Evolutionary conservation across 2,113 vertebrate species (phyloP), one percentile per base, ranked within the genome.

Genomic region (Cyprichromis sp.): DNA sequence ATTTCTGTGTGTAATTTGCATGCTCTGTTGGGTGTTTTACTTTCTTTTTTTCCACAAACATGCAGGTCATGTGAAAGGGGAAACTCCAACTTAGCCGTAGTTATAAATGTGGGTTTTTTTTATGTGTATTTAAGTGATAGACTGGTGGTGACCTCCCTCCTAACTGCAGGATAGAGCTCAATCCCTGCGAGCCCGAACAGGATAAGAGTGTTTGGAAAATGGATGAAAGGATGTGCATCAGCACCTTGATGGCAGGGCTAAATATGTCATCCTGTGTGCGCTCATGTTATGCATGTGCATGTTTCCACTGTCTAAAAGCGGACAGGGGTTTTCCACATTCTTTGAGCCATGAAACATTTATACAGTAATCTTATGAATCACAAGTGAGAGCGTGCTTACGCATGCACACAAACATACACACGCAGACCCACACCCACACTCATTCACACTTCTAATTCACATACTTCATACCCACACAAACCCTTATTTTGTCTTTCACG

Each of bases 361-460:
- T 93, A 84, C 91, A 88, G 86, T 90, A 91, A 90, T 86, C 86
- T 88, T 92, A 94, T 96, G 95, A 96, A 93, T 96, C 96, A 96
- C 88, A 90, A 94, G 91, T 88, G 87, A 94, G 90, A 93, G 68
- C 11, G n/a, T 55, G 54, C 63, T 85, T 80, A 73, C 59, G 78
- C 57, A 61, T 14, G 5, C 80, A 84, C 73, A 73, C 80, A 88
- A 29, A 91, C 76, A 81, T 26, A 86, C 80, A 90, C 54, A 80
- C 76, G 47, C 83, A 81, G 55, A 86, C 76, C 83, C 54, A 38
- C 91, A 87, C 89, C 87, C 90, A 92, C 92, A 78, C 85, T 66
- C 81, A 73, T 38, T 90, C 90, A 90, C 91, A 93, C 61, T 71
- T 88, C 45, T 47, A 80, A 87, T 86, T 59, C 89, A 84, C 81